phyloP scores from a whole-genome alignment of 2,113 vertebrate species.

The Chlamydotis undulata region DNA sequence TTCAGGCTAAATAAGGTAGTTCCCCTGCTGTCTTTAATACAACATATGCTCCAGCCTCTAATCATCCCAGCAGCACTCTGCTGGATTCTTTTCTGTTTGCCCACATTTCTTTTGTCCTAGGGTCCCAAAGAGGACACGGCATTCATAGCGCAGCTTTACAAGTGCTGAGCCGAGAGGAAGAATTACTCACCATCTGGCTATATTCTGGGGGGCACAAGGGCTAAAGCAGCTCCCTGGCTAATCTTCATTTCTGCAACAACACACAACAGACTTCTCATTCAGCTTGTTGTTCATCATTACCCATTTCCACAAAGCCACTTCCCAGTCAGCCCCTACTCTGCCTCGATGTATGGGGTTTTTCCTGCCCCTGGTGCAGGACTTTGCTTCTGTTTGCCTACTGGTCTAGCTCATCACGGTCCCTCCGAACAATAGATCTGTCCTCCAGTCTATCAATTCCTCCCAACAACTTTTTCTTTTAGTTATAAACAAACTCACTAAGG shows the following conservation, averaged over 20 bases:
- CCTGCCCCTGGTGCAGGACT: neutral
- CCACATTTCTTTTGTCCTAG: neutral
- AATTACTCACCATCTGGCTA: neutral
- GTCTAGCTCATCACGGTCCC: fast-evolving
- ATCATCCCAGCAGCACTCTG: neutral
- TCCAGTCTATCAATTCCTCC: neutral
- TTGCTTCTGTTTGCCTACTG: neutral
- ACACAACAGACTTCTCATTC: neutral
- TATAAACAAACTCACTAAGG: neutral
- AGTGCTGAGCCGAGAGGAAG: neutral
- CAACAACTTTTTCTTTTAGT: neutral
- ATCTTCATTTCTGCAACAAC: neutral
- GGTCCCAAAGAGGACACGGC: neutral
- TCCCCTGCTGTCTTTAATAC: neutral
- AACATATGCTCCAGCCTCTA: neutral
- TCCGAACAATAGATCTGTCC: neutral
- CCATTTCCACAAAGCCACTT: neutral
- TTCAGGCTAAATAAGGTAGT: neutral
- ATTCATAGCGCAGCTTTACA: neutral
- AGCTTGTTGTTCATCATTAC: neutral
- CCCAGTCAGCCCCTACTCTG: neutral
- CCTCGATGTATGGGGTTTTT: fast-evolving
- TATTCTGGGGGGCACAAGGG: neutral
- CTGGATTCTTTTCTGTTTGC: neutral
- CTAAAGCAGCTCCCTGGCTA: neutral